phyloP scores from a whole-genome alignment of 2,113 vertebrate species.

The Lasiurus cinereus region DNA sequence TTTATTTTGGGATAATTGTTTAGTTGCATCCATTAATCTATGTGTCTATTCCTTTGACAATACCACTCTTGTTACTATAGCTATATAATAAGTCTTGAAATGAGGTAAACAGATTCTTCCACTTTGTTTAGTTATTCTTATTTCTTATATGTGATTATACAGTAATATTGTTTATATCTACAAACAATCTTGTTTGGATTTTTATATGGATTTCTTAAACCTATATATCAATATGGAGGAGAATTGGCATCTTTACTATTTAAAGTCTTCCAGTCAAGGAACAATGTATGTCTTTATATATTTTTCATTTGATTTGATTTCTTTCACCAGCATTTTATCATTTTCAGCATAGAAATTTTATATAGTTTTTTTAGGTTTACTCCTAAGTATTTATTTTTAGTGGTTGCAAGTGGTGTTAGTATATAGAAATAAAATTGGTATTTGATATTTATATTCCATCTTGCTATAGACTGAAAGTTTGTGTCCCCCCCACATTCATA shows the following conservation, averaged over 20 bases:
- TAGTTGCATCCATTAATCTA: neutral
- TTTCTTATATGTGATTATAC: neutral
- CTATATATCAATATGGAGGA: neutral
- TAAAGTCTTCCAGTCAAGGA: neutral
- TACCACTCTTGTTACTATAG: neutral
- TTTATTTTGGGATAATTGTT: neutral
- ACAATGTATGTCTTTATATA: neutral
- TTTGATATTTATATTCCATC: neutral
- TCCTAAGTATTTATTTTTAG: too few relatives aligned
- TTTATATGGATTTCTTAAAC: constrained; percentile 10
- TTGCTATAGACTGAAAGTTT: neutral
- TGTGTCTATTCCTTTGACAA: neutral
- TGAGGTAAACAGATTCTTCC: neutral
- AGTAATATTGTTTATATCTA: neutral
- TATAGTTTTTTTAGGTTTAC: neutral
- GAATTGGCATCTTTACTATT: neutral
- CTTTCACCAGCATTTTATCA: neutral
- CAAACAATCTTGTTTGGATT: neutral
- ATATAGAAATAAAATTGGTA: neutral
- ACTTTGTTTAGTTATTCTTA: neutral
- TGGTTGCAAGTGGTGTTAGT: too few relatives aligned
- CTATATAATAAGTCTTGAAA: neutral
- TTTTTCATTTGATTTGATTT: neutral
- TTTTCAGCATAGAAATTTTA: neutral
- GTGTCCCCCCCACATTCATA: neutral